Percentiles rank a stretch among this genome's conserved stretches.
Conservation (phyloP, 1,140 invertebrate genomes). For the Lycorma delicatula region DNA sequence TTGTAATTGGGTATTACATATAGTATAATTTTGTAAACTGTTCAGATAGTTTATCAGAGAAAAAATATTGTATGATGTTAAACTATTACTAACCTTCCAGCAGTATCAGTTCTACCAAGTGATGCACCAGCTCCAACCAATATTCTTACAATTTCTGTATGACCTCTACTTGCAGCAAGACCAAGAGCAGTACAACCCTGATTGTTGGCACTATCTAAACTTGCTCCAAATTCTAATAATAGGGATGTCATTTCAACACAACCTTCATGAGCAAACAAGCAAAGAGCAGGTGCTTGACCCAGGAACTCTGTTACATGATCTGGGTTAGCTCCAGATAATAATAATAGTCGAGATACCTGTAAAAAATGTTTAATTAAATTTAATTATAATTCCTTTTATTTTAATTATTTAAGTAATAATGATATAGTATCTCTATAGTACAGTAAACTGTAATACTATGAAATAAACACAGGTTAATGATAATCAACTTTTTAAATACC, state of each 20-base stretch:
- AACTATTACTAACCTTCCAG: slow-evolving; percentile 52
- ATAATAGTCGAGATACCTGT: slow-evolving; percentile 74
- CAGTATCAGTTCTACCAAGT: slow-evolving; percentile 68
- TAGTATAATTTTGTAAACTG: too few species aligned
- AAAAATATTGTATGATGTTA: too few species aligned
- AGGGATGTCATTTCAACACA: slow-evolving; percentile 79
- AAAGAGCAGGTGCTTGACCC: slow-evolving; percentile 74
- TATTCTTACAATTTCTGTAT: slow-evolving; percentile 63
- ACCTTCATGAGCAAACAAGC: slow-evolving; percentile 82
- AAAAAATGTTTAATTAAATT: slow-evolving; percentile 2
- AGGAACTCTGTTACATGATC: slow-evolving; percentile 73
- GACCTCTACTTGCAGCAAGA: slow-evolving; percentile 71
- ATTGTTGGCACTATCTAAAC: slow-evolving; percentile 80
- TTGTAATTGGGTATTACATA: too few species aligned
- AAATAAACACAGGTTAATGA: too few species aligned
- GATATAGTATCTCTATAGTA: too few species aligned
- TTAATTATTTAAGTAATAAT: too few species aligned
- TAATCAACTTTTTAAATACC: too few species aligned
- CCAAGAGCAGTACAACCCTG: slow-evolving; percentile 75
- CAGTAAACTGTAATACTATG: too few species aligned
- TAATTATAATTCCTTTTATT: too few species aligned
- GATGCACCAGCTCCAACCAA: slow-evolving; percentile 62
- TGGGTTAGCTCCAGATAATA: slow-evolving; percentile 83
- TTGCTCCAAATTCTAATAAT: slow-evolving; percentile 84
- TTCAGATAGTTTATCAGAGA: too few species aligned